Evolutionary conservation across 2,797 vertebrate species (phyloP).

Genomic region (Labroides dimidiatus): DNA sequence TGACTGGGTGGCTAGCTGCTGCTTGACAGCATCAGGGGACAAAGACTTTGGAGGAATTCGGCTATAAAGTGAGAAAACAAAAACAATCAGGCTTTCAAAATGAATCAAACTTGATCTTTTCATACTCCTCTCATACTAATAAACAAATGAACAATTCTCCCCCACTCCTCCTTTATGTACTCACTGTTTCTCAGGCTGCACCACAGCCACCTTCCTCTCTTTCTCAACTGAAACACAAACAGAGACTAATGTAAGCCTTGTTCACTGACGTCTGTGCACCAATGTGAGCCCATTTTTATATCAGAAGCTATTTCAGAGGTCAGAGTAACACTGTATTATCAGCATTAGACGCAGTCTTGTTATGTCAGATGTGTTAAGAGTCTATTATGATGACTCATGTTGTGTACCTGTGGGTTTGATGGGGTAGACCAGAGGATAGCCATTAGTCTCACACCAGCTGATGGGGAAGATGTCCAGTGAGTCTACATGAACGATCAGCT

Average conservation of each 20-base stretch:
- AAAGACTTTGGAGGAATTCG: constrained; percentile 78
- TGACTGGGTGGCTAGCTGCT: constrained; percentile 79
- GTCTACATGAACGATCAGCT: constrained; percentile 93
- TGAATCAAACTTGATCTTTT: background rate
- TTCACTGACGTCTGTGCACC: background rate
- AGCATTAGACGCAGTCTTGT: constrained; percentile 16
- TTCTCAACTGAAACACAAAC: constrained; percentile 87
- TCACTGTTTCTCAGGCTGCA: constrained; percentile 98
- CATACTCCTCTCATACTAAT: background rate
- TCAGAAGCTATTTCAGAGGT: constrained; percentile 2
- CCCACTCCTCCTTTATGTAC: constrained; percentile 63
- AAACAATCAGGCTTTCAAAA: constrained; percentile 26
- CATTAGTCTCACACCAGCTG: constrained; percentile 99
- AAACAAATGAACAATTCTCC: constrained; percentile 1
- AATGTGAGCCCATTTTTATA: background rate
- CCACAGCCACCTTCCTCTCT: constrained; percentile 93
- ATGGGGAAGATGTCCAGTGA: constrained; percentile 97
- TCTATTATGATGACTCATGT: constrained; percentile 8
- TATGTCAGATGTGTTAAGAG: background rate
- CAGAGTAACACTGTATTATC: background rate
- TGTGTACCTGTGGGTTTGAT: constrained; percentile 89
- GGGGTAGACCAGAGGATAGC: constrained; percentile 92
- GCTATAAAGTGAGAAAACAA: constrained; percentile 61
- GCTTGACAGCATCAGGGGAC: constrained; percentile 81
- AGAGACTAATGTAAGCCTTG: background rate